Base-by-base conservation (phyloP, 2,113 vertebrate species). In the Carlito syrichta region DNA sequence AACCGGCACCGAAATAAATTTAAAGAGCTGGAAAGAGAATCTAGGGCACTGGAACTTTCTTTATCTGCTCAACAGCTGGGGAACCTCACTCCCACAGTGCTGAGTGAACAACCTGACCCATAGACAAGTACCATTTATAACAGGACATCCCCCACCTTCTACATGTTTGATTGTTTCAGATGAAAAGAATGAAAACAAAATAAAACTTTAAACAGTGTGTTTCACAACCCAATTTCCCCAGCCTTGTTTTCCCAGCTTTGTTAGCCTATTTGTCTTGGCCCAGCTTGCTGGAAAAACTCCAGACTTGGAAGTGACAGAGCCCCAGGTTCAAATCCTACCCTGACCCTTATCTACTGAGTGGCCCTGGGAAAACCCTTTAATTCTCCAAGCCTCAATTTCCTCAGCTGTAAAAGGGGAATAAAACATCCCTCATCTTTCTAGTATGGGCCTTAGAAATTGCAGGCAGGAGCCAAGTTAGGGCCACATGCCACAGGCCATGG, bases 101-200 rank as follows among this genome's bases (percentile, higher is more conserved):
- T 0, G 23, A 58, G 58, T 0, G 22, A n/a, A 3, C 16, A 0
- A 8, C 5, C 40, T 4, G 14, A 45, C 10, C 7, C 1, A 12
- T 1, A 3, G 6, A 19, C 35, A 2, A 56, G 38, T 0, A 4
- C 5, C 1, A 2, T 71, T 66, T 23, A 20, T 25, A 58, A 12
- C 60, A 85, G 1, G 0, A 1, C 14, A 22, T 6, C 35, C 9
- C 25, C 4, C 10, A n/a, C 2, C 38, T 25, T 52, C 17, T 7
- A 19, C 11, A 63, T 23, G 23, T 66, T 73, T n/a, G 62, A 45
- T 48, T 77, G 20, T 78, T 95, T 86, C 17, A 66, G n/a, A 50
- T 77, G 32, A 56, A 95, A 76, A 89, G 66, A 73, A 77, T 35
- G 40, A 82, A 95, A 68, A 77, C 8, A 71, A 85, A 66, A 48